Conservation (phyloP, 2,888 invertebrate genomes). For the Nasonovia ribisnigri region DNA sequence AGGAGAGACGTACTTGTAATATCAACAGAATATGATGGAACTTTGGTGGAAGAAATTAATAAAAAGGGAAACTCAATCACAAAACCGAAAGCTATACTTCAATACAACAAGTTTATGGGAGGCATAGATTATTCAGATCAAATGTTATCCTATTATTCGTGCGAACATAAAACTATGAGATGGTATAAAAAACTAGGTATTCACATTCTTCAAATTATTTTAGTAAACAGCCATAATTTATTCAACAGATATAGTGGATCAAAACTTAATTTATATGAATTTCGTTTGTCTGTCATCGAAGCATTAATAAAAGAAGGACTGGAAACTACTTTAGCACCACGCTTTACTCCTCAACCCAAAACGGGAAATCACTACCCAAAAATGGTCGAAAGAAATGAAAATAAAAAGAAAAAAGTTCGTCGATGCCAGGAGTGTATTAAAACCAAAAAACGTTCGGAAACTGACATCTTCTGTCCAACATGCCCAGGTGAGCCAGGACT, state of each 20-base stretch:
- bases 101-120: too few relatives aligned
- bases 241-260: too few relatives aligned
- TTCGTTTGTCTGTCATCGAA: too few relatives aligned
- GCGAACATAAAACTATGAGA: conserved; percentile 24
- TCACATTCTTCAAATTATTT: too few relatives aligned
- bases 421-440: background rate
- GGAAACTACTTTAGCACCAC: background rate
- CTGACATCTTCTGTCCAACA: background rate
- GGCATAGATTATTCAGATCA: too few relatives aligned
- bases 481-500: background rate
- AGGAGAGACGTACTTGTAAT: background rate
- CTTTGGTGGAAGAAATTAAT: background rate
- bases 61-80: background rate
- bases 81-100: too few relatives aligned
- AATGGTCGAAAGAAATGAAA: background rate
- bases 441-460: background rate
- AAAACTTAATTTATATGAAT: too few relatives aligned
- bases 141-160: too few relatives aligned
- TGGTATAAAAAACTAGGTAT: conserved; percentile 19
- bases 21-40: conserved; percentile 29
- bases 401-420: background rate
- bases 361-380: background rate
- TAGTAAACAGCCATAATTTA: too few relatives aligned
- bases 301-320: background rate
- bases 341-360: background rate